Evolutionary conservation across 2,113 vertebrate genomes (phyloP).

Genomic region (Podiceps cristatus): DNA sequence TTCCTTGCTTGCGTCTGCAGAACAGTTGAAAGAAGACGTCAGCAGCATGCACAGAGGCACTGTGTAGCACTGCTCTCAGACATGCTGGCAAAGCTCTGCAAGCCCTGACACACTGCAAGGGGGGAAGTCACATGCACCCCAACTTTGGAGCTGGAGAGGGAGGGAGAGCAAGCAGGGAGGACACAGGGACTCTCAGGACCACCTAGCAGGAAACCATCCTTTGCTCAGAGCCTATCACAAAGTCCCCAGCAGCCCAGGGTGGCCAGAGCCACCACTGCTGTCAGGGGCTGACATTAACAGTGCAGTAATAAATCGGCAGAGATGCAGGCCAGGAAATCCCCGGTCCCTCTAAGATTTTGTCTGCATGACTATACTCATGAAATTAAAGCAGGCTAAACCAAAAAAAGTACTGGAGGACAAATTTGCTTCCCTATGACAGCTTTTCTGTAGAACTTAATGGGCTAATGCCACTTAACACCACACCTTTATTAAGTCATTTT

Average conservation of each 20-base stretch:
- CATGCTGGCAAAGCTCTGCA: not conserved
- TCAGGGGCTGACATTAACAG: not conserved
- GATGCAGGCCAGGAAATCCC: not conserved
- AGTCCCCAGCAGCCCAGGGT: not conserved
- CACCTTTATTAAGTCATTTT: not conserved
- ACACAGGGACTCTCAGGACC: not conserved
- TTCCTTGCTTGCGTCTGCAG: not conserved
- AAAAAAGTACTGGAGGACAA: not conserved
- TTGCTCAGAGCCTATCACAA: not conserved
- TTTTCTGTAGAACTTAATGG: not conserved
- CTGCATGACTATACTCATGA: not conserved
- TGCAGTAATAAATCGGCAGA: not conserved
- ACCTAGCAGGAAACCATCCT: not conserved
- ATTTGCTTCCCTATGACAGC: not conserved
- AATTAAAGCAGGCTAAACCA: not conserved
- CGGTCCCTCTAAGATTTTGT: not conserved
- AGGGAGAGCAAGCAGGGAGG: not conserved
- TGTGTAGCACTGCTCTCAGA: rapidly evolving
- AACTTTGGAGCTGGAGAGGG: not conserved
- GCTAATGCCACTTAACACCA: rapidly evolving
- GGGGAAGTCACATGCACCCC: not conserved
- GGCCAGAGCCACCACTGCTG: not conserved
- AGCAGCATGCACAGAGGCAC: not conserved
- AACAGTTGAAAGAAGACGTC: not conserved
- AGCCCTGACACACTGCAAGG: not conserved